A percentile compares a stretch with the other conserved stretches of the same genome.
Conservation (phyloP, 2,113 vertebrate species). For the Bombycilla garrulus region DNA sequence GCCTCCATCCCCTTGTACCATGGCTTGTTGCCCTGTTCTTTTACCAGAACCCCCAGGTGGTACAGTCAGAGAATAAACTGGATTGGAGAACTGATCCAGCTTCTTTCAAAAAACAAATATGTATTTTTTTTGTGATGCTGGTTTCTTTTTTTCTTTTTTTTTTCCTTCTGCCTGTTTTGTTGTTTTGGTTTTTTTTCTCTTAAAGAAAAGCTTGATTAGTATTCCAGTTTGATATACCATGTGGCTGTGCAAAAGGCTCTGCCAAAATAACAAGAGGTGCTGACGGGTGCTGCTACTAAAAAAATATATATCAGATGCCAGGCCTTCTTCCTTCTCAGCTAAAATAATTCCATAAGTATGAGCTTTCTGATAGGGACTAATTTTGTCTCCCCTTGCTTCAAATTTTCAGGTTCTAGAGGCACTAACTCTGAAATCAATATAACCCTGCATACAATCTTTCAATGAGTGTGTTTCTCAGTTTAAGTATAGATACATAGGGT, state of each 20-base stretch:
- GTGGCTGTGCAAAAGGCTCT: not conserved
- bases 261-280: not conserved
- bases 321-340: not conserved
- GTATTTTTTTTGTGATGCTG: not conserved
- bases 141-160: not conserved
- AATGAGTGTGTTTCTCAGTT: not conserved
- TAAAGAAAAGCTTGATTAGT: not conserved
- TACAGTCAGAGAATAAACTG: not conserved
- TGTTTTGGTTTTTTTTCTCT: not conserved
- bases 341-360: slow-evolving; percentile 23
- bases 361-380: not conserved
- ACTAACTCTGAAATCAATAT: not conserved
- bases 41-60: not conserved
- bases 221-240: not conserved
- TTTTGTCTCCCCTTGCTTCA: slow-evolving; percentile 15
- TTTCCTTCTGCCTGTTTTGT: not conserved
- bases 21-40: not conserved
- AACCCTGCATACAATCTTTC: not conserved
- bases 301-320: not conserved
- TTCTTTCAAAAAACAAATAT: not conserved
- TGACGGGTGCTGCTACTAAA: not conserved
- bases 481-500: not conserved
- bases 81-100: not conserved
- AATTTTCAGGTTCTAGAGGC: not conserved
- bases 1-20: not conserved